These are phyloP conservation scores for Nudaria mundana DNA, from an alignment of 2,888 invertebrate genomes.

Conservation along the genomic window DNA sequence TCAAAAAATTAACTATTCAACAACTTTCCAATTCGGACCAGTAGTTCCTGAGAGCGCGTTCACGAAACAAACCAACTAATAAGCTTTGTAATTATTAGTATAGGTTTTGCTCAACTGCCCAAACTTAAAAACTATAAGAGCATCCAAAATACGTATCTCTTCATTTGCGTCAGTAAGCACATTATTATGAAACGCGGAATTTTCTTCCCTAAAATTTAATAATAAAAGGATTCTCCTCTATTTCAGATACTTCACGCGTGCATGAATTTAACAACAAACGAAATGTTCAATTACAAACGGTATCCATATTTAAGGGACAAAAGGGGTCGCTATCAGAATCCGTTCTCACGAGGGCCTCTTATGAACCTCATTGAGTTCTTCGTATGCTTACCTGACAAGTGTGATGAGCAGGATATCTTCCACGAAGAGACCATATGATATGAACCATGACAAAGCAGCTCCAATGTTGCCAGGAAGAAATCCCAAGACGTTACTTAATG, in stretches of 20 bases:
- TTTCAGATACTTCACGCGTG: slow-evolving; percentile 92
- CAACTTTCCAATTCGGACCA: too few relatives aligned
- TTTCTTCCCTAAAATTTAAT: too few relatives aligned
- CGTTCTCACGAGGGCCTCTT: slow-evolving; percentile 93
- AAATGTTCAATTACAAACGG: slow-evolving; percentile 96
- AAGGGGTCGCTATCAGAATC: slow-evolving; percentile 93
- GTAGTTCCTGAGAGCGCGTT: too few relatives aligned
- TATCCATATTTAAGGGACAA: slow-evolving; percentile 95
- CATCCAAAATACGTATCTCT: too few relatives aligned
- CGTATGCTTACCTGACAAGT: slow-evolving; percentile 90
- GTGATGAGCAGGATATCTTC: slow-evolving; percentile 87
- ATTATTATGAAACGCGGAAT: too few relatives aligned
- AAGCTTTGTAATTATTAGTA: too few relatives aligned
- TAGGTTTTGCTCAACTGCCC: too few relatives aligned
- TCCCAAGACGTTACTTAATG: slow-evolving; percentile 14
- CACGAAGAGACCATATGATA: slow-evolving; percentile 83
- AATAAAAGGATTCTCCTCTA: not conserved
- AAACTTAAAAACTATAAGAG: too few relatives aligned
- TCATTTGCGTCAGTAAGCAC: too few relatives aligned
- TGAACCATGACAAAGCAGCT: slow-evolving; percentile 34
- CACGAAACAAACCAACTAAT: too few relatives aligned
- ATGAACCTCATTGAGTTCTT: slow-evolving; percentile 95
- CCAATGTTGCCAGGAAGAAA: slow-evolving; percentile 18
- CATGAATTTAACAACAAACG: slow-evolving; percentile 96
- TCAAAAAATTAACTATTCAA: too few relatives aligned